These are phyloP conservation scores for Halocynthia aurantium DNA, from an alignment of 23 tunicate genomes.

Conservation along the genomic window DNA sequence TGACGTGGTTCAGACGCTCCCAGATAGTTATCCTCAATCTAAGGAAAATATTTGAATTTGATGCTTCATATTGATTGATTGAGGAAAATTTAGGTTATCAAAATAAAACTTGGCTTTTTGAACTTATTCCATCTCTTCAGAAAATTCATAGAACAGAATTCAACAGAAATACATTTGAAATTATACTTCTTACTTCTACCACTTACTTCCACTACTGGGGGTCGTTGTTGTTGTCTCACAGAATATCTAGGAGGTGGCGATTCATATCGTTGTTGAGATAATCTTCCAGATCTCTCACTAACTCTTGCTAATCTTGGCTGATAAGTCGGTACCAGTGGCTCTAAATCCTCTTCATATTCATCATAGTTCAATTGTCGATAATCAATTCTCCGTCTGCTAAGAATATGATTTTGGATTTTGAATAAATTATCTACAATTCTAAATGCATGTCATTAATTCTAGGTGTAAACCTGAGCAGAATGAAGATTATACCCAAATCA, in stretches of 20 bases:
- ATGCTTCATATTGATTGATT: too few species aligned
- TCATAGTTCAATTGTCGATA: neutral
- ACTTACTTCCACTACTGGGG: neutral
- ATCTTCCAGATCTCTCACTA: constrained; percentile 5
- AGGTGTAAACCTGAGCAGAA: too few species aligned
- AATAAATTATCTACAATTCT: neutral
- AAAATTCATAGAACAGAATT: too few species aligned
- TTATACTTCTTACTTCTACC: too few species aligned
- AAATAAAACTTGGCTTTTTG: too few species aligned
- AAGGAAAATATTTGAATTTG: too few species aligned
- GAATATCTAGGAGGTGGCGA: constrained; percentile 2
- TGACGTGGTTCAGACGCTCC: too few species aligned
- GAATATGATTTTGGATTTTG: neutral
- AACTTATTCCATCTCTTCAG: too few species aligned
- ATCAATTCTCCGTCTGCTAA: constrained; percentile 4
- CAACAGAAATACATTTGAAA: neutral
- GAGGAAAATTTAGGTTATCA: too few species aligned
- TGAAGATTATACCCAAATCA: too few species aligned
- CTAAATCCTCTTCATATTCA: neutral
- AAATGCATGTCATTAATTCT: too few species aligned
- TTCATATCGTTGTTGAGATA: neutral
- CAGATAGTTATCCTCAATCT: too few species aligned
- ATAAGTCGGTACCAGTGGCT: constrained; percentile 25
- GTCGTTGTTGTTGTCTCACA: constrained; percentile 1
- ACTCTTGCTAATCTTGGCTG: constrained; percentile 3